These are phyloP conservation scores for Chelonia mydas DNA, from an alignment of 2,797 vertebrate genomes.

Conservation along the genomic window DNA sequence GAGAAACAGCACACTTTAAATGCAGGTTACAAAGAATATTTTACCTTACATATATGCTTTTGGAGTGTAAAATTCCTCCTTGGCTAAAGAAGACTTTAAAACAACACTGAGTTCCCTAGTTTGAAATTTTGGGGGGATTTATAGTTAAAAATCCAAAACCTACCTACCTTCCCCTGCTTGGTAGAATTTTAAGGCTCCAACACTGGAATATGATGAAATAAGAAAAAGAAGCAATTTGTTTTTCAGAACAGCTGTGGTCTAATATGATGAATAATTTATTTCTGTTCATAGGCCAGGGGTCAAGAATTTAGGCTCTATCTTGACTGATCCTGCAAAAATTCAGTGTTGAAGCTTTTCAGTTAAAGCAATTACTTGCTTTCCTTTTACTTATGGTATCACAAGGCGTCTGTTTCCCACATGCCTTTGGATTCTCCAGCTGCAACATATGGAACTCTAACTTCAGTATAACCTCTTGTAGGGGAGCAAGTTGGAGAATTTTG, in stretches of 20 bases:
- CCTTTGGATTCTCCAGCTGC: not conserved
- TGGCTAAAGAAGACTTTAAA: not conserved
- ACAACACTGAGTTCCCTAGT: not conserved
- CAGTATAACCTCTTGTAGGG: not conserved
- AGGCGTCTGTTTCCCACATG: not conserved
- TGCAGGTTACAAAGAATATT: not conserved
- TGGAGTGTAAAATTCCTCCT: not conserved
- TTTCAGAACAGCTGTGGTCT: not conserved
- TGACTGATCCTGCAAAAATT: not conserved
- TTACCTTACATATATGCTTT: not conserved
- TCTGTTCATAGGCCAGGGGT: not conserved
- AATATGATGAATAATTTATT: not conserved
- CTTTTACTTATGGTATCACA: not conserved
- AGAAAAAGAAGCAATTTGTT: not conserved
- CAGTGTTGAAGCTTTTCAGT: not conserved
- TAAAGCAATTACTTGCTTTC: not conserved
- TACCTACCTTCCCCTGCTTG: not conserved
- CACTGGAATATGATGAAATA: not conserved
- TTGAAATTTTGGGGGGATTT: too few relatives aligned
- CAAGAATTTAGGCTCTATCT: not conserved
- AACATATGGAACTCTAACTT: not conserved
- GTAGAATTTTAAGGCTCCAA: not conserved
- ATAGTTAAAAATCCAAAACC: not conserved
- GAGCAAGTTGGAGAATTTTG: not conserved
- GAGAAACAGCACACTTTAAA: not conserved